Percentiles rank a stretch among this genome's conserved stretches.
Evolutionary conservation across 2,888 invertebrate genomes (phyloP).

Genomic region (Helobdella robusta): DNA sequence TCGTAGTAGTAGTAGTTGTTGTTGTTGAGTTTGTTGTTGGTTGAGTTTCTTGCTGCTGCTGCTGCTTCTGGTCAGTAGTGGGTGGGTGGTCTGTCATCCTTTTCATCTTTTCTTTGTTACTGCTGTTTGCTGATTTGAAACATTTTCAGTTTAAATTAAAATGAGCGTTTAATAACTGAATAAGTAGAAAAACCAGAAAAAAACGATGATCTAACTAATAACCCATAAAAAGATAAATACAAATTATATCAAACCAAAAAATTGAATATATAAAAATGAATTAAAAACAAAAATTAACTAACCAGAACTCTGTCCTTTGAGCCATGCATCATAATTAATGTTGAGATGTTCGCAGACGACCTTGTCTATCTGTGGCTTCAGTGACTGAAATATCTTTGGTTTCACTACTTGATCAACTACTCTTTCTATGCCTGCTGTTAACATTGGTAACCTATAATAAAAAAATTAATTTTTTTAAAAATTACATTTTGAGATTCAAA

Average conservation of each 20-base stretch:
- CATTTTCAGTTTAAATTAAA: neutral
- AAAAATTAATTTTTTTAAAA: neutral
- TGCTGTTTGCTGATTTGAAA: neutral
- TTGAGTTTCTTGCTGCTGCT: neutral
- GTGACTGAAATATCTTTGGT: constrained; percentile 76
- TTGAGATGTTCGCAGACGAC: constrained; percentile 77
- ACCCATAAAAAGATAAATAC: neutral
- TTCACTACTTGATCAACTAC: constrained; percentile 92
- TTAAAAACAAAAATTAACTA: neutral
- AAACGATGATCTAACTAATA: neutral
- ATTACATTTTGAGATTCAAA: neutral
- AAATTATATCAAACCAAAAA: neutral
- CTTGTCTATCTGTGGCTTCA: constrained; percentile 67
- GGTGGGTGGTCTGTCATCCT: too few species aligned
- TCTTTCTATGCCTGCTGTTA: constrained; percentile 81
- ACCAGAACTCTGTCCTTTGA: constrained; percentile 12
- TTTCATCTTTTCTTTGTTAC: too few species aligned
- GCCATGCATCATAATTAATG: constrained; percentile 54
- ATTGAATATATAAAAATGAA: neutral
- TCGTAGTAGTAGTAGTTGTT: too few species aligned
- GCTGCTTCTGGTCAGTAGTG: too few species aligned
- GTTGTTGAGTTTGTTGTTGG: neutral
- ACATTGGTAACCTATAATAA: constrained; percentile 66
- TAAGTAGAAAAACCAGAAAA: too few species aligned
- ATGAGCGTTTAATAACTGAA: too few species aligned